Evolutionary conservation across 2,797 vertebrate genomes (phyloP).

Genomic region (Adelosebastes latens): DNA sequence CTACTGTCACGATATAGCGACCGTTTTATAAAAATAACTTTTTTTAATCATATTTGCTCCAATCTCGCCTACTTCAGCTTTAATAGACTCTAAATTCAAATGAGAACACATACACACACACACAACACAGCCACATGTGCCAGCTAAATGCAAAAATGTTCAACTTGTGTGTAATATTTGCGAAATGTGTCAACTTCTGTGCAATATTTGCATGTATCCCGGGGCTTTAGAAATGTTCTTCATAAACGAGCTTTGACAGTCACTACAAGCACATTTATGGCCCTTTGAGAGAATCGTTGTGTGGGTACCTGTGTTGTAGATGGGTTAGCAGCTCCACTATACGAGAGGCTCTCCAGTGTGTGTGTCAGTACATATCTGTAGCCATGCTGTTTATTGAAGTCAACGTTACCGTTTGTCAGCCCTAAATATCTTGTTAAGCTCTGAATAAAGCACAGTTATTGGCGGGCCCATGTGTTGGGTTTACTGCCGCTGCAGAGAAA

Average conservation of each 20-base stretch:
- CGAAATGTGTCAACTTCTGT: neutral
- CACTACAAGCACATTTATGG: neutral
- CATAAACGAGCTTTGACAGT: neutral
- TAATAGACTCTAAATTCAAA: conserved; percentile 42
- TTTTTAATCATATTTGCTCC: too few species aligned
- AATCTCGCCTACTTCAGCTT: too few species aligned
- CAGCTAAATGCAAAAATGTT: neutral
- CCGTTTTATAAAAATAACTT: too few species aligned
- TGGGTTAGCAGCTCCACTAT: neutral
- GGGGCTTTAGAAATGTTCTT: neutral
- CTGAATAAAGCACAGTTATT: neutral
- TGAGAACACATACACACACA: neutral
- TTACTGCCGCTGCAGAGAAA: neutral
- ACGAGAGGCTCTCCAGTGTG: neutral
- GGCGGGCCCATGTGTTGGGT: neutral
- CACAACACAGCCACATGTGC: neutral
- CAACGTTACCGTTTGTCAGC: neutral
- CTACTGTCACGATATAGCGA: too few species aligned
- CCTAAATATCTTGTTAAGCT: neutral
- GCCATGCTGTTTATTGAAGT: neutral
- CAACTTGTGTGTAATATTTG: neutral
- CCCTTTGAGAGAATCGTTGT: neutral
- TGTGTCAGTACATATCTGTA: neutral
- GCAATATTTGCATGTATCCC: neutral
- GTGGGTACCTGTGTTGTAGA: neutral